These are phyloP conservation scores for Hylaeus anthracinus DNA, from an alignment of 1,140 invertebrate species.

Conservation along the genomic window DNA sequence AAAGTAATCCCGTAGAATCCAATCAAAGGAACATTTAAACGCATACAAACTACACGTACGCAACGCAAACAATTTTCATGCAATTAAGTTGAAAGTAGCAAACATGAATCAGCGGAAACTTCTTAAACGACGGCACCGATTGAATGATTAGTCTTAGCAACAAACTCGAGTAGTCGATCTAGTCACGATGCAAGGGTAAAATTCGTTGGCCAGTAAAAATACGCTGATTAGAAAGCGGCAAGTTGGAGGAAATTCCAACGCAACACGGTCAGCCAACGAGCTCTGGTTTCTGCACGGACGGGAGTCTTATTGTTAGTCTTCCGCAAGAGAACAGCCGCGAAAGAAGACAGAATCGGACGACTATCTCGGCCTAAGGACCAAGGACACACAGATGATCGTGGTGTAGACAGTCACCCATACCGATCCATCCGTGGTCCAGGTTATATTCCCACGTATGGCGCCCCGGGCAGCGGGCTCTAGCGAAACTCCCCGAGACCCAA, in stretches of 20 bases:
- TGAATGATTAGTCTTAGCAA: too few relatives aligned
- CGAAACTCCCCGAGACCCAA: constrained; percentile 71
- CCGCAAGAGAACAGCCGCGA: constrained; percentile 53
- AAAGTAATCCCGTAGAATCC: too few relatives aligned
- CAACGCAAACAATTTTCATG: not conserved
- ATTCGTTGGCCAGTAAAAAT: constrained; percentile 53
- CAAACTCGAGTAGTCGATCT: not conserved
- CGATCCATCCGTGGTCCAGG: constrained; percentile 57
- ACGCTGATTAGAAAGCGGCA: constrained; percentile 63
- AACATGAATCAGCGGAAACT: not conserved
- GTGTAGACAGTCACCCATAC: constrained; percentile 72
- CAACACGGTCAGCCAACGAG: constrained; percentile 27
- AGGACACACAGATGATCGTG: constrained; percentile 64
- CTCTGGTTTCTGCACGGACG: constrained; percentile 47
- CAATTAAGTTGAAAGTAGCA: not conserved
- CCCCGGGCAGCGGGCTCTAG: constrained; percentile 71
- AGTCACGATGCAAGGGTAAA: constrained; percentile 35
- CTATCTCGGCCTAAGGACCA: constrained; percentile 59
- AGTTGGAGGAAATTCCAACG: constrained; percentile 39
- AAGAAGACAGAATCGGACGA: constrained; percentile 61
- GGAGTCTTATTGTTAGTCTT: constrained; percentile 35
- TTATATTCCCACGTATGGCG: constrained; percentile 75
- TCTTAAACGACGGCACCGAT: too few relatives aligned
- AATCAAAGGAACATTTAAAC: too few relatives aligned
- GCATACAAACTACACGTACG: too few relatives aligned